phyloP scores from a whole-genome alignment of 2,888 invertebrate species.

The Sepiola atlantica region DNA sequence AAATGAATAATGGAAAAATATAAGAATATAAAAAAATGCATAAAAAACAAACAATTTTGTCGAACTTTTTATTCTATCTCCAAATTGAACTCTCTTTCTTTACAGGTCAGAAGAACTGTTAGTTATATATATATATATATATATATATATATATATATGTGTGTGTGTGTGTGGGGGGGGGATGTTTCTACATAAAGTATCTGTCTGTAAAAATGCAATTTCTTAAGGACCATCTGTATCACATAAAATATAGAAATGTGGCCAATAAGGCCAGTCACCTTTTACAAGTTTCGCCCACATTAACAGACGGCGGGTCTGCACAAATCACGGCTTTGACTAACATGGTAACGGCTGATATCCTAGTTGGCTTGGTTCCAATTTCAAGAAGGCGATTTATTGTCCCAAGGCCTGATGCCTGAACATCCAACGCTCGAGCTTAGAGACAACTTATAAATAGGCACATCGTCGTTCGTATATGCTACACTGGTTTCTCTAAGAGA shows the following conservation, averaged over 20 bases:
- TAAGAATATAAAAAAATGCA: not conserved
- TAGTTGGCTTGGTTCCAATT: not conserved
- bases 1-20: not conserved
- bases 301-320: constrained; percentile 21
- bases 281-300: constrained; percentile 22
- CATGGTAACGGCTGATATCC: constrained; percentile 32
- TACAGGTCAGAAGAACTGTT: not conserved
- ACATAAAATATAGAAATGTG: constrained; percentile 20
- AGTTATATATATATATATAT: not conserved
- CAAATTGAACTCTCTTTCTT: not conserved
- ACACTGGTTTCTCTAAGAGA: not conserved
- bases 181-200: no score
- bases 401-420: not conserved
- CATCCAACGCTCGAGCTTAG: not conserved
- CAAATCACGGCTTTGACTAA: constrained; percentile 20
- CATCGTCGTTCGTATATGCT: not conserved
- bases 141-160: not conserved
- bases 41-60: no score
- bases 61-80: not conserved
- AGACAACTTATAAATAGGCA: constrained; percentile 20
- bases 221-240: not conserved
- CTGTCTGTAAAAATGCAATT: constrained; percentile 6
- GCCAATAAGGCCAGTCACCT: constrained; percentile 32
- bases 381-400: not conserved
- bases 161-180: no score